Conservation (phyloP, 2,113 vertebrate genomes). For the Carettochelys insculpta region DNA sequence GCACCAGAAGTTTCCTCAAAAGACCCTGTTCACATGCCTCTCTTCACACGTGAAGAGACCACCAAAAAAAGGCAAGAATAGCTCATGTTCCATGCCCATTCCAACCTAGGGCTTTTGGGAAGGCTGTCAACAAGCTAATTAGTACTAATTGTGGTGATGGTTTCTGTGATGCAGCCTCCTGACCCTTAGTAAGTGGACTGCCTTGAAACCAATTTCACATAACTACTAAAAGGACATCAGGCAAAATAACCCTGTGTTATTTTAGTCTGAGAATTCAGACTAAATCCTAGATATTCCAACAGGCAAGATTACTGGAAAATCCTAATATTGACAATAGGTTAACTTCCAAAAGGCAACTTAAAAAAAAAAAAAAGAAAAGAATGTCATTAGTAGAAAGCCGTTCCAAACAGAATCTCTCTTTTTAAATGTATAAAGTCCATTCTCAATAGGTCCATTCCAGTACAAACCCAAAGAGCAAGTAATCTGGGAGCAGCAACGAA, state of each 20-base stretch:
- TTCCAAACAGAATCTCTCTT: background rate
- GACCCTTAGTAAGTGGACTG: too few relatives aligned
- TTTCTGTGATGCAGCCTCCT: background rate
- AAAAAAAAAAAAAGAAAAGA: background rate
- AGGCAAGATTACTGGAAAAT: background rate
- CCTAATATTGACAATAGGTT: background rate
- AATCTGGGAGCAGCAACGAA: too few relatives aligned
- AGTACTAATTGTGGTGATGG: background rate
- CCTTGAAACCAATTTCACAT: background rate
- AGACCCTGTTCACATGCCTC: background rate
- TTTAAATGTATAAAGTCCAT: background rate
- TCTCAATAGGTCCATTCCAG: background rate
- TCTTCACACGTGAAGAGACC: background rate
- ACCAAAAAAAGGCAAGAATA: accelerated
- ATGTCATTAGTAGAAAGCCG: background rate
- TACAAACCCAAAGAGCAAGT: background rate
- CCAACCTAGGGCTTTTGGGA: background rate
- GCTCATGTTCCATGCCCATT: background rate
- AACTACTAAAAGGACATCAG: background rate
- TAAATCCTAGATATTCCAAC: background rate
- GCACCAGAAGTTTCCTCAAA: background rate
- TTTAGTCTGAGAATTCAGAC: background rate
- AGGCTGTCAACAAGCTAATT: background rate
- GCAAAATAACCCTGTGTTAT: background rate
- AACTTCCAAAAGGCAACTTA: background rate